Conservation (phyloP, 2,113 vertebrate genomes). For the Cololabis saira region DNA sequence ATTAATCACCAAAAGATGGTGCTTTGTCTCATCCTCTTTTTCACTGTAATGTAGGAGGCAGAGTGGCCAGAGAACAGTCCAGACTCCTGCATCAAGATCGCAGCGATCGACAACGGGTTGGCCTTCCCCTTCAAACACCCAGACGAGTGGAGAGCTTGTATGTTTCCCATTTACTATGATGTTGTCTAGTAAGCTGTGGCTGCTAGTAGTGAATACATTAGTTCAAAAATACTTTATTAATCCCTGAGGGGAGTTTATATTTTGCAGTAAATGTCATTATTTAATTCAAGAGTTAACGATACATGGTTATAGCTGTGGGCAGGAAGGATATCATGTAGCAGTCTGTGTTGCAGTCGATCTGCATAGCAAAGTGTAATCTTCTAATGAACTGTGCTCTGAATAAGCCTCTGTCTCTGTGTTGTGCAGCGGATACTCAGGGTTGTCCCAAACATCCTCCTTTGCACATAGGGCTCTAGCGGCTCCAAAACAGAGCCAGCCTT, state of each 20-base stretch:
- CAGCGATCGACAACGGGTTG: slow-evolving; percentile 97
- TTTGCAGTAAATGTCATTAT: no score
- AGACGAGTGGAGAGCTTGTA: slow-evolving; percentile 91
- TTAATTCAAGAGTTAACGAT: no score
- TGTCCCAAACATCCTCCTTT: no score
- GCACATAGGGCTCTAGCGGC: no score
- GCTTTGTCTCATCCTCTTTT: background rate
- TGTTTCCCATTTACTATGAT: slow-evolving; percentile 12
- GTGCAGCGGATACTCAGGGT: background rate
- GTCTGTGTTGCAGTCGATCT: background rate
- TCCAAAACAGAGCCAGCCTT: background rate
- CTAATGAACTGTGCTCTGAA: no score
- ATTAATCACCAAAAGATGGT: no score
- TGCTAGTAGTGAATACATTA: no score
- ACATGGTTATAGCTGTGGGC: no score
- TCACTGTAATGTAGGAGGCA: slow-evolving; percentile 71
- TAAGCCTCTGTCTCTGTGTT: background rate
- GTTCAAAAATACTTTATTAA: background rate
- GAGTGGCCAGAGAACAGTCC: slow-evolving; percentile 70
- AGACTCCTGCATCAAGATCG: slow-evolving; percentile 86
- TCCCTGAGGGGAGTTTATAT: no score
- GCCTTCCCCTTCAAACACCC: slow-evolving; percentile 99
- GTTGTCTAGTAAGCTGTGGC: no score
- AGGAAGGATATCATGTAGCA: no score
- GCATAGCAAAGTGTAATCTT: no score